These are phyloP conservation scores for Neosilurus hyrtlii DNA, from an alignment of 2,797 vertebrate species.

Conservation along the genomic window DNA sequence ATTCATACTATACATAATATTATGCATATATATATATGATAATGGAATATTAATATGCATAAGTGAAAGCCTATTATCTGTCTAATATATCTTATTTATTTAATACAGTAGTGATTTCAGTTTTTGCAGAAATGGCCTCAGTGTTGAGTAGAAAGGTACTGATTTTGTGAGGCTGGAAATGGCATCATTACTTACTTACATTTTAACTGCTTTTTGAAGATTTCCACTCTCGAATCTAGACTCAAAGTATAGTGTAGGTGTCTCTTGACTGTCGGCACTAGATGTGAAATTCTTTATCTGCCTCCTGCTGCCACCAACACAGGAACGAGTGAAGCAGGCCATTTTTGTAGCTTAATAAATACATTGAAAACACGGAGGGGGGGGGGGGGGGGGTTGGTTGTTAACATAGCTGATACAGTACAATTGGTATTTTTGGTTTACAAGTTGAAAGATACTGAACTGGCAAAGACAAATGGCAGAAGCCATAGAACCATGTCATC, in stretches of 20 bases:
- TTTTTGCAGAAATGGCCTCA: background rate
- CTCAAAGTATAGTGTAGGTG: constrained; percentile 82
- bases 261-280: constrained; percentile 60
- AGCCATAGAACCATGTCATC: too few species aligned
- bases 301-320: constrained; percentile 74
- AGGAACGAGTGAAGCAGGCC: constrained; percentile 78
- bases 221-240: constrained; percentile 95
- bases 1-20: too few species aligned
- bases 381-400: too few species aligned
- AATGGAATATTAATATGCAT: background rate
- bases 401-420: too few species aligned
- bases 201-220: constrained; percentile 84
- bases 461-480: too few species aligned
- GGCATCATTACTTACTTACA: constrained; percentile 74
- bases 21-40: too few species aligned
- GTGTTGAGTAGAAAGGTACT: background rate
- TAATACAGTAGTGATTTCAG: background rate
- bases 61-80: background rate
- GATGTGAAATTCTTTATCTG: constrained; percentile 57
- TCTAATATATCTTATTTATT: background rate
- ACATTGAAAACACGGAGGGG: background rate
- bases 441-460: too few species aligned
- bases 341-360: constrained; percentile 62
- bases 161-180: too few species aligned
- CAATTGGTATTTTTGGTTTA: too few species aligned